A percentile compares a stretch with the other conserved stretches of the same genome.
Evolutionary conservation across 2,888 invertebrate genomes (phyloP).

Genomic region (Eupeodes luniger): DNA sequence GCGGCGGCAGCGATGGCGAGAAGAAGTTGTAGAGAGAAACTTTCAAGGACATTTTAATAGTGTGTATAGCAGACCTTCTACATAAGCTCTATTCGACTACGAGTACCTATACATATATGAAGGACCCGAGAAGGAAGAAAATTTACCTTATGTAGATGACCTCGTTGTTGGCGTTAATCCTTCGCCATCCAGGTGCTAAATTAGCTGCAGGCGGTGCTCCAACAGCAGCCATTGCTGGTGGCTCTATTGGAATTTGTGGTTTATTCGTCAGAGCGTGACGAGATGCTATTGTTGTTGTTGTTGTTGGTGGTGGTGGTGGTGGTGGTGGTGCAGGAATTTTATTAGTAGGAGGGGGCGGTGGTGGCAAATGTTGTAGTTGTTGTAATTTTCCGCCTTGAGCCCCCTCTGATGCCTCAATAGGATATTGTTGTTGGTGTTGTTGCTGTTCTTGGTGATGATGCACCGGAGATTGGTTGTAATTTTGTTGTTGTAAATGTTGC

Average conservation of each 20-base stretch:
- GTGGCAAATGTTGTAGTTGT: constrained; percentile 75
- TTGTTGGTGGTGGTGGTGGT: constrained; percentile 61
- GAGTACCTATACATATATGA: not conserved
- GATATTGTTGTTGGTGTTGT: constrained; percentile 77
- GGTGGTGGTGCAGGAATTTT: constrained; percentile 73
- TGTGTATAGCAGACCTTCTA: not conserved
- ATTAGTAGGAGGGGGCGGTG: constrained; percentile 61
- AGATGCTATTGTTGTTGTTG: constrained; percentile 79
- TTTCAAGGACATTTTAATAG: constrained; percentile 69
- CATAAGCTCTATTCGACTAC: constrained; percentile 2
- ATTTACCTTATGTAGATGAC: constrained; percentile 91
- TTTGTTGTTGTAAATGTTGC: constrained; percentile 72
- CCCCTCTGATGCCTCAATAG: constrained; percentile 73
- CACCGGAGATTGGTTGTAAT: constrained; percentile 54
- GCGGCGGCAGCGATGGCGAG: not conserved
- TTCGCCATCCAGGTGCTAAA: constrained; percentile 92
- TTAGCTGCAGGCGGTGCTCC: constrained; percentile 80
- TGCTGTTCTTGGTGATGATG: constrained; percentile 77
- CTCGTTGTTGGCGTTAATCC: constrained; percentile 89
- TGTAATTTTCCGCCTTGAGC: constrained; percentile 77
- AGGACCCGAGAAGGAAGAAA: constrained; percentile 13
- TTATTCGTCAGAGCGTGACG: constrained; percentile 70
- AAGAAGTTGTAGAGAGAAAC: constrained; percentile 23
- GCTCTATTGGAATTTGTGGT: constrained; percentile 62
- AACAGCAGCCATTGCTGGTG: constrained; percentile 48